phyloP scores from a whole-genome alignment of 2,113 vertebrate species.

The Neoarius graeffei region DNA sequence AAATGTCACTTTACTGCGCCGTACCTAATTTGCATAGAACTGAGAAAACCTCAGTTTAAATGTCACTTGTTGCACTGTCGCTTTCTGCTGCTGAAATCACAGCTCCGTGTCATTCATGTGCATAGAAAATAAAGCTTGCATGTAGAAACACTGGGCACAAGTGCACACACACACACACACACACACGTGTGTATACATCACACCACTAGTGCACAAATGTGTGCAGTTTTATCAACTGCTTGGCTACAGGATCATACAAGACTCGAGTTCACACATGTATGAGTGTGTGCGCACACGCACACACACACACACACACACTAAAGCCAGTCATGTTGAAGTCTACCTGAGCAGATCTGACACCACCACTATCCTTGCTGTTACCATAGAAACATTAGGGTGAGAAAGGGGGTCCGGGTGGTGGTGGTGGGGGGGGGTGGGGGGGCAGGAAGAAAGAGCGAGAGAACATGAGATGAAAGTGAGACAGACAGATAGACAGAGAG shows the following conservation, averaged over 20 bases:
- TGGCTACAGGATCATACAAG: neutral
- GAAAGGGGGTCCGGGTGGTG: neutral
- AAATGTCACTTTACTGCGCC: neutral
- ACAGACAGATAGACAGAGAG: neutral
- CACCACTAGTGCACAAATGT: neutral
- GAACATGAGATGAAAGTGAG: slow-evolving; percentile 20
- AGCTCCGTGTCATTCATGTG: neutral
- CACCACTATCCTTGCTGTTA: slow-evolving; percentile 44
- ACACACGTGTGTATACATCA: neutral
- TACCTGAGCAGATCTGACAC: slow-evolving; percentile 34
- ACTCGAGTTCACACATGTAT: slow-evolving; percentile 1
- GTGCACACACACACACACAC: no score
- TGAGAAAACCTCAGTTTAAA: neutral
- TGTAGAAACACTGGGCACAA: neutral
- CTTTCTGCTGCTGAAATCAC: neutral
- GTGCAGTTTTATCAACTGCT: neutral
- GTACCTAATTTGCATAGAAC: neutral
- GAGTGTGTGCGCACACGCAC: neutral
- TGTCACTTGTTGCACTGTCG: neutral
- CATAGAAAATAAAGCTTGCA: neutral
- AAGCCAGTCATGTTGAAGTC: slow-evolving; percentile 30
- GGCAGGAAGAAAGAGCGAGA: slow-evolving; percentile 28
- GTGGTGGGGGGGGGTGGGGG: neutral
- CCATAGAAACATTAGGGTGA: slow-evolving; percentile 48
- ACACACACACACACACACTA: neutral